A percentile compares a stretch with the other conserved stretches of the same genome.
phyloP scores from a whole-genome alignment of 1,140 invertebrate genomes.

The Dendroctonus ponderosae region DNA sequence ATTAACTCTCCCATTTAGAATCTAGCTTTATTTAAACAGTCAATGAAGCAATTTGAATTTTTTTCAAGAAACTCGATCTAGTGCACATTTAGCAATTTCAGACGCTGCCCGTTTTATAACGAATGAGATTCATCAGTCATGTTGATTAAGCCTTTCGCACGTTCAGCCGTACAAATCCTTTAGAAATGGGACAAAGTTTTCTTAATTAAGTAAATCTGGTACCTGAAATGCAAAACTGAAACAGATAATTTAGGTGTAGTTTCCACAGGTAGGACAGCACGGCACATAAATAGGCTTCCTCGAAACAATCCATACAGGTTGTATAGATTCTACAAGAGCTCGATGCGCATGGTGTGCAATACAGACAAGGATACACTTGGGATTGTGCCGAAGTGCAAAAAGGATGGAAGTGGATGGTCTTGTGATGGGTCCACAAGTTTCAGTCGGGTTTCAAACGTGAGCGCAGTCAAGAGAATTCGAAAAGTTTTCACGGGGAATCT shows the following conservation, averaged over 20 bases:
- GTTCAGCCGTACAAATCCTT: no score
- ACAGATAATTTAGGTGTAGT: background rate
- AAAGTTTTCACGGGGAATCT: constrained; percentile 9
- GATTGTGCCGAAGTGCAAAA: background rate
- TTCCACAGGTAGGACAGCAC: constrained; percentile 17
- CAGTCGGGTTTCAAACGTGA: constrained; percentile 22
- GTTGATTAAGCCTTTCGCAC: no score
- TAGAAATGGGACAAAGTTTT: no score
- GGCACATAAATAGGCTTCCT: constrained; percentile 21
- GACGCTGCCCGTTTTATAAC: no score
- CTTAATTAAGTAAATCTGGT: no score
- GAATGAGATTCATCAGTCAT: no score
- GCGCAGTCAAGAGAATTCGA: background rate
- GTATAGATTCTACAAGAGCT: constrained; percentile 18
- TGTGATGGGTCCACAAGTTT: constrained; percentile 16
- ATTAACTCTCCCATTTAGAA: no score
- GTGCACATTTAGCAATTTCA: no score
- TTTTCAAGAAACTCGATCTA: no score
- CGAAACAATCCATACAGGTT: constrained; percentile 29
- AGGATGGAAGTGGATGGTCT: background rate
- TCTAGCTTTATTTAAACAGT: no score
- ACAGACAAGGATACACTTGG: constrained; percentile 4
- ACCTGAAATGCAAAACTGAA: background rate
- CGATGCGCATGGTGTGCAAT: constrained; percentile 1
- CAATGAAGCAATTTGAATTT: no score